phyloP scores from a whole-genome alignment of 1,140 invertebrate genomes.

The Drosophila orena region DNA sequence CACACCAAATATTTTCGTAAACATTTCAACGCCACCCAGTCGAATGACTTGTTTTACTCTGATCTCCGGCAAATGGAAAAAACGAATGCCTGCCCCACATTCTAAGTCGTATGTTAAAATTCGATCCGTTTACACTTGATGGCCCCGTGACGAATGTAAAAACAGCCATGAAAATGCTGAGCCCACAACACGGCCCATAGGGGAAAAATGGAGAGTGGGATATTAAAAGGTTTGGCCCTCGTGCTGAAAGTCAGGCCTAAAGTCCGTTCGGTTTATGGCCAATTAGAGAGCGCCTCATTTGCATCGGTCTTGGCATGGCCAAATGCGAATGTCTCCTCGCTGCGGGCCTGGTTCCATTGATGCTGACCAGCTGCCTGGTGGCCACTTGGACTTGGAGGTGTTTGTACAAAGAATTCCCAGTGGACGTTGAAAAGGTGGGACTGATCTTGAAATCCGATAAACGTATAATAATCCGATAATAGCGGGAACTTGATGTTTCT shows the following conservation, averaged over 20 bases:
- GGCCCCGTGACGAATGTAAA: conserved; percentile 58
- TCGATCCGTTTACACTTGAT: conserved; percentile 52
- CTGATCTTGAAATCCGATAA: conserved; percentile 28
- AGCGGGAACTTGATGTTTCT: neutral
- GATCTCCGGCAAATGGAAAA: conserved; percentile 8
- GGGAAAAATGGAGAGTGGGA: conserved; percentile 25
- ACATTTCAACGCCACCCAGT: conserved; percentile 30
- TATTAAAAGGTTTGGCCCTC: conserved; percentile 37
- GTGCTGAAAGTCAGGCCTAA: conserved; percentile 28
- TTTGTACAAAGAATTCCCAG: conserved; percentile 57
- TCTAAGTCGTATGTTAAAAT: conserved; percentile 32
- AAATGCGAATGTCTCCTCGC: conserved; percentile 27
- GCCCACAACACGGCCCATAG: conserved; percentile 36
- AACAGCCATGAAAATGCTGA: conserved; percentile 52
- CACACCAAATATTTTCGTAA: conserved; percentile 41
- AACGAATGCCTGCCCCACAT: conserved; percentile 12
- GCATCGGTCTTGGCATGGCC: conserved; percentile 49
- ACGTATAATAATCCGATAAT: too few relatives aligned
- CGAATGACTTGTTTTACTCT: conserved; percentile 33
- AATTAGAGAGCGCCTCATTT: conserved; percentile 65
- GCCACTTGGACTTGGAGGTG: conserved; percentile 48
- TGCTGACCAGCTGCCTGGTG: conserved; percentile 1
- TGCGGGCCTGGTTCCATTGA: conserved; percentile 16
- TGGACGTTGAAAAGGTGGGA: conserved; percentile 50
- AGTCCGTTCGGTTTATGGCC: conserved; percentile 44